A percentile compares a stretch with the other conserved stretches of the same genome.
These are phyloP conservation scores for Lasioglossum figueresi DNA, from an alignment of 2,888 invertebrate genomes.

Conservation along the genomic window DNA sequence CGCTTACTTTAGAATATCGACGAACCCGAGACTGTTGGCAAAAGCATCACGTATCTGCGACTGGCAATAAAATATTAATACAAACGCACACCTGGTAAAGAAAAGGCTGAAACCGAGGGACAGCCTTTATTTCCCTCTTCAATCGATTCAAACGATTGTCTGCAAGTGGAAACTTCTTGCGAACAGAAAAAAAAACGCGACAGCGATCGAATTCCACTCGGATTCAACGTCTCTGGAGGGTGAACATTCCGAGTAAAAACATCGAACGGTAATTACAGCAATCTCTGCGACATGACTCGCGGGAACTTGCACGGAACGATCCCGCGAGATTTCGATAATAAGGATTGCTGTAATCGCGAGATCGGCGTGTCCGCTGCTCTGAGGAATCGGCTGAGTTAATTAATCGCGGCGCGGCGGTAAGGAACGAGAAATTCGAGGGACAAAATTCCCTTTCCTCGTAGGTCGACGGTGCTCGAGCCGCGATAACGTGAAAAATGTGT, in stretches of 20 bases:
- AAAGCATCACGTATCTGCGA: not conserved
- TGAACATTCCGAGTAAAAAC: conserved; percentile 5
- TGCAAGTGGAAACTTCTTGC: not conserved
- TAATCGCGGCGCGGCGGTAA: conserved; percentile 12
- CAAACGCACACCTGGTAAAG: not conserved
- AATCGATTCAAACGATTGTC: not conserved
- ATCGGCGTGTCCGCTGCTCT: not conserved
- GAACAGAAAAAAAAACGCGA: not conserved
- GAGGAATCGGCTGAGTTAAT: conserved; percentile 20
- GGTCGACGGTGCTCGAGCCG: not conserved
- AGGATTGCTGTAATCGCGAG: not conserved
- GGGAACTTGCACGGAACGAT: conserved; percentile 10
- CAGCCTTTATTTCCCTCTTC: not conserved
- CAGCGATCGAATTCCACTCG: not conserved
- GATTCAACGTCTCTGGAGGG: not conserved
- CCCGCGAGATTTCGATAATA: not conserved
- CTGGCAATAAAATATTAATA: not conserved
- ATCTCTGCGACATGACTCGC: conserved; percentile 2
- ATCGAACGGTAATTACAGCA: conserved; percentile 4
- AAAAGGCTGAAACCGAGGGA: not conserved
- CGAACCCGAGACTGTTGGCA: not conserved
- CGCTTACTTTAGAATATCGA: not conserved
- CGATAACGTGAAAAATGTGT: conserved; percentile 42
- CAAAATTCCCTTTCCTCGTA: not conserved
- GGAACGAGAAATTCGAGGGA: not conserved